Percentiles rank a stretch among this genome's conserved stretches.
phyloP scores from a whole-genome alignment of 92 coral and sea anemone species.

The Scolanthus callimorphus region DNA sequence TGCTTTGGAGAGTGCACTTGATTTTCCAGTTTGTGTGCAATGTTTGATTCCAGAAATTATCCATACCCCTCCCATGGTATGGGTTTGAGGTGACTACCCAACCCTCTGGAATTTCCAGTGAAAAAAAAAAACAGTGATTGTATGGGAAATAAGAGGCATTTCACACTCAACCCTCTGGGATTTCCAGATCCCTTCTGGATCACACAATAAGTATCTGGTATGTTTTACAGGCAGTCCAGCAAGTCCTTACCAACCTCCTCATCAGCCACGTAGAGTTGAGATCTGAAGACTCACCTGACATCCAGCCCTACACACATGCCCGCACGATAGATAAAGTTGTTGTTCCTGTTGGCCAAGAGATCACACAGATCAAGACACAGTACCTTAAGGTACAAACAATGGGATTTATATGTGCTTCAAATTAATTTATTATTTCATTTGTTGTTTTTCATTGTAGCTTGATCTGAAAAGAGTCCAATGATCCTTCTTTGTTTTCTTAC shows the following conservation, averaged over 20 bases:
- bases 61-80: not conserved
- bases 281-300: slow-evolving; percentile 91
- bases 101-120: too few relatives aligned
- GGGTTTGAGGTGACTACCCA: not conserved
- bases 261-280: slow-evolving; percentile 91
- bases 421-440: too few relatives aligned
- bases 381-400: slow-evolving; percentile 77
- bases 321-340: slow-evolving; percentile 89
- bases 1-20: not conserved
- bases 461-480: too few relatives aligned
- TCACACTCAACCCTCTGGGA: not conserved
- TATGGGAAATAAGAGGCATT: too few relatives aligned
- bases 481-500: too few relatives aligned
- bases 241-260: slow-evolving; percentile 87
- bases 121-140: too few relatives aligned
- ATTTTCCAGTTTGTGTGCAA: not conserved
- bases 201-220: too few relatives aligned
- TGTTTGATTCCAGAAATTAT: not conserved
- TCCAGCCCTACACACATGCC: slow-evolving; percentile 85
- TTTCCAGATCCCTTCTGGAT: too few relatives aligned
- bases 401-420: too few relatives aligned
- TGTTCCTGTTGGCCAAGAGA: slow-evolving; percentile 83
- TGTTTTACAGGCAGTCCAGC: slow-evolving; percentile 78
- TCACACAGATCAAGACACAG: slow-evolving; percentile 61
- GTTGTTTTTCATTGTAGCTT: too few relatives aligned